These are phyloP conservation scores for Acanthococcus lagerstroemiae DNA, from an alignment of 2,888 invertebrate genomes.

Conservation along the genomic window DNA sequence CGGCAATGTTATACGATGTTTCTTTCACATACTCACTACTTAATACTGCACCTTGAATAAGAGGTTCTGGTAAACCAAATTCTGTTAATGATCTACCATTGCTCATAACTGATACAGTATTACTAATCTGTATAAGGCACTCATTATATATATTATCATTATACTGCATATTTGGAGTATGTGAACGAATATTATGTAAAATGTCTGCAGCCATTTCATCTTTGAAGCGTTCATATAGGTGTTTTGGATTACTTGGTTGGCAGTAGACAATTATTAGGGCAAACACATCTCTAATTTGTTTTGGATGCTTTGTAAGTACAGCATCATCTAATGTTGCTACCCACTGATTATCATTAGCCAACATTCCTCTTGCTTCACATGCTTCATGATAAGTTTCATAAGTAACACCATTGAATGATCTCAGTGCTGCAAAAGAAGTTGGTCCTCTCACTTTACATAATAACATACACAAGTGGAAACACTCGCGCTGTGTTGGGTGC, in stretches of 20 bases:
- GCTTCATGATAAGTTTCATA: constrained; percentile 7
- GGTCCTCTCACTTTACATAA: constrained; percentile 17
- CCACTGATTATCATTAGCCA: constrained; percentile 30
- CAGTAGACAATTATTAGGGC: constrained; percentile 19
- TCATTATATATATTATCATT: constrained; percentile 6
- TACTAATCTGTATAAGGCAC: neutral
- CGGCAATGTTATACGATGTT: neutral
- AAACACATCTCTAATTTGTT: constrained; percentile 27
- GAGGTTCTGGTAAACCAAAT: neutral
- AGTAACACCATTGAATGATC: neutral
- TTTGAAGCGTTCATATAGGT: neutral
- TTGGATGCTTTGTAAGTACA: neutral
- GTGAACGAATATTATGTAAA: neutral
- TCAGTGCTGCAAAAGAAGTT: constrained; percentile 14
- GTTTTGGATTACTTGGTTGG: neutral
- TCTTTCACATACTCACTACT: constrained; percentile 1
- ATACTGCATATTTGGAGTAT: neutral
- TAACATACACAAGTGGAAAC: constrained; percentile 25
- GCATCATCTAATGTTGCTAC: constrained; percentile 14
- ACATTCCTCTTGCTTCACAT: constrained; percentile 35
- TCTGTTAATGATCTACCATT: constrained; percentile 6
- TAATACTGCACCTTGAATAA: neutral
- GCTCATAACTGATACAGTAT: neutral
- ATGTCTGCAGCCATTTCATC: constrained; percentile 4
- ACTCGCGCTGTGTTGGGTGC: constrained; percentile 10